Evolutionary conservation across 2,888 invertebrate species (phyloP).

Genomic region (Tribolium freemani): DNA sequence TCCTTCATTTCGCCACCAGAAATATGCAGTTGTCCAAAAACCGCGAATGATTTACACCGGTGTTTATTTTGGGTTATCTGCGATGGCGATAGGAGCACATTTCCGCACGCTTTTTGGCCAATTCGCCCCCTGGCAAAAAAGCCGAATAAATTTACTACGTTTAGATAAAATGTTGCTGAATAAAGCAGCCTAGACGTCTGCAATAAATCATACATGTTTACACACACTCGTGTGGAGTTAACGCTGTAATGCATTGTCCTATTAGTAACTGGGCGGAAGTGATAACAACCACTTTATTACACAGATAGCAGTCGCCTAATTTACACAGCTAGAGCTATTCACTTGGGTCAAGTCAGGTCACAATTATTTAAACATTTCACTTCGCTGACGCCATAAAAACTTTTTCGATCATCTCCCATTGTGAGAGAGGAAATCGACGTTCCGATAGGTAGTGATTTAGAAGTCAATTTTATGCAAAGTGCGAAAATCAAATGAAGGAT

Average conservation of each 20-base stretch:
- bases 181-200: conserved; percentile 34
- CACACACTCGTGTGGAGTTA: conserved; percentile 55
- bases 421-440: conserved; percentile 31
- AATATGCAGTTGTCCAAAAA: conserved; percentile 1
- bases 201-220: conserved; percentile 55
- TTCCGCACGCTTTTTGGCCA: conserved; percentile 25
- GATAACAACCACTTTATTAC: conserved; percentile 63
- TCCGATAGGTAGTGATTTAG: conserved; percentile 47
- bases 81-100: conserved; percentile 25
- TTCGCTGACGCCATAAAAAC: conserved; percentile 12
- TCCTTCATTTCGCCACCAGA: not conserved
- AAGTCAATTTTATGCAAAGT: conserved; percentile 54
- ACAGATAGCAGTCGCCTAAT: conserved; percentile 56
- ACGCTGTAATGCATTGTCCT: conserved; percentile 61
- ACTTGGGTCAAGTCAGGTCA: not conserved
- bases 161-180: conserved; percentile 45
- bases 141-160: conserved; percentile 33
- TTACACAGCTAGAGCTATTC: conserved; percentile 44
- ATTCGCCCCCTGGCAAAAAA: conserved; percentile 25
- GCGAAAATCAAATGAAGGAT: conserved; percentile 50
- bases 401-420: conserved; percentile 31
- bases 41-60: conserved; percentile 20
- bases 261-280: conserved; percentile 63
- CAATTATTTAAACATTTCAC: not conserved
- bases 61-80: conserved; percentile 35